Evolutionary conservation across 2,888 invertebrate genomes (phyloP).

Genomic region (Spilarctia lutea): DNA sequence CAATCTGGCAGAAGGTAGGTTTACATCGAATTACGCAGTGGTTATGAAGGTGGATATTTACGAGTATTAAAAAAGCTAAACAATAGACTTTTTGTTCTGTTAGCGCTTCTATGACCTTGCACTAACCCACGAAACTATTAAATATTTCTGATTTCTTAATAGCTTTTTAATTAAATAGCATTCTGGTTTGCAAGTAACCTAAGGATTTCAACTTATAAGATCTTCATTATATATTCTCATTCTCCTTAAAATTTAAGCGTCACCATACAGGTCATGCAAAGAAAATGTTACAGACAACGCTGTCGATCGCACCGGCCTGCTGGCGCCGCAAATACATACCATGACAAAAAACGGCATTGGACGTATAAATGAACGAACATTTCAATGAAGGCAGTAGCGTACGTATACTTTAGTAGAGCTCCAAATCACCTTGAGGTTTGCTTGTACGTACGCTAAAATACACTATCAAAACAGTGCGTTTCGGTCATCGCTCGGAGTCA

Average conservation of each 20-base stretch:
- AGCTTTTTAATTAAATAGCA: background rate
- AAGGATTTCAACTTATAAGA: slow-evolving; percentile 66
- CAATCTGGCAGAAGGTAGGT: background rate
- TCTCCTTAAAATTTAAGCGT: slow-evolving; percentile 51
- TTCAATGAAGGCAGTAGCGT: slow-evolving; percentile 63
- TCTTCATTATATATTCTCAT: slow-evolving; percentile 46
- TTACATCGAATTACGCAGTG: background rate
- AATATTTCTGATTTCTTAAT: background rate
- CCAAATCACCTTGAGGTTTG: slow-evolving; percentile 79
- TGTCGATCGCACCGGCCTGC: slow-evolving; percentile 21
- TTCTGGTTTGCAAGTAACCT: slow-evolving; percentile 52
- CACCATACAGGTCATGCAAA: slow-evolving; percentile 21
- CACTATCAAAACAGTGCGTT: slow-evolving; percentile 84
- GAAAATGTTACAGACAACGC: slow-evolving; percentile 20
- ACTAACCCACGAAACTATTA: background rate
- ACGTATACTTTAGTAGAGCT: slow-evolving; percentile 63
- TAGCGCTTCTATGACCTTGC: background rate
- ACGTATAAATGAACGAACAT: slow-evolving; percentile 50
- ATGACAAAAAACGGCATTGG: slow-evolving; percentile 58
- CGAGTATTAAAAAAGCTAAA: background rate
- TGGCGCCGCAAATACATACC: slow-evolving; percentile 4
- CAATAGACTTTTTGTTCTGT: background rate
- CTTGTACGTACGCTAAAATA: slow-evolving; percentile 82
- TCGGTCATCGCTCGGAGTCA: slow-evolving; percentile 63
- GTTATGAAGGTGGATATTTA: background rate